These are phyloP conservation scores for Halisarca cf. caerulea DNA, from an alignment of 37 sponge, comb jelly and placozoan species.

Conservation along the genomic window DNA sequence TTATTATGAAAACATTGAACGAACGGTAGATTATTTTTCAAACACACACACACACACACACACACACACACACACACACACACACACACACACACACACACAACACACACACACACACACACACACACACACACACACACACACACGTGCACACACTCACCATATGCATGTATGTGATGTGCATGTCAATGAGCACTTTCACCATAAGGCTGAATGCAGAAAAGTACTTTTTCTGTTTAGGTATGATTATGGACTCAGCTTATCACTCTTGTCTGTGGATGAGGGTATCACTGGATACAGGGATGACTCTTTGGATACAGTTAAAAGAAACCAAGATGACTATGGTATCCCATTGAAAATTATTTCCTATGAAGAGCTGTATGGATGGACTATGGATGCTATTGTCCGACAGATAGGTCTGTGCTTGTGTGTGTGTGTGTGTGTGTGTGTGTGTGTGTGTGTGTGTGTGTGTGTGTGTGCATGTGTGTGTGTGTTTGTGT, in stretches of 20 bases:
- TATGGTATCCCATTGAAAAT: constrained; percentile 89
- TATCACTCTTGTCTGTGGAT: constrained; percentile 90
- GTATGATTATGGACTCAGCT: constrained; percentile 84
- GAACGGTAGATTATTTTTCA: constrained; percentile 47
- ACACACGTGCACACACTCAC: too few relatives aligned
- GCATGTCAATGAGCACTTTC: too few relatives aligned
- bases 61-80: too few relatives aligned
- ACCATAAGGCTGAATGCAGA: too few relatives aligned
- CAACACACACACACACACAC: too few relatives aligned
- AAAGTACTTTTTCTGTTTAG: not conserved
- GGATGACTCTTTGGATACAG: constrained; percentile 96
- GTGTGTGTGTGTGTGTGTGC: too few relatives aligned
- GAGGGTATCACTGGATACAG: constrained; percentile 98
- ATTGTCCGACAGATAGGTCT: constrained; percentile 90
- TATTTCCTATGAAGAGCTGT: constrained; percentile 94
- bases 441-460: too few relatives aligned
- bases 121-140: too few relatives aligned
- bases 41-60: too few relatives aligned
- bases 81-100: too few relatives aligned
- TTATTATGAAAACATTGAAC: constrained; percentile 89
- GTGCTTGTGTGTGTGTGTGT: not conserved
- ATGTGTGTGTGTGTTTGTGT: too few relatives aligned
- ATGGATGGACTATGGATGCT: constrained; percentile 99
- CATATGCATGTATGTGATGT: too few relatives aligned
- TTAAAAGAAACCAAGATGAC: constrained; percentile 88